Base-by-base conservation (phyloP, 2,888 invertebrate genomes). In the Sturmia bella region DNA sequence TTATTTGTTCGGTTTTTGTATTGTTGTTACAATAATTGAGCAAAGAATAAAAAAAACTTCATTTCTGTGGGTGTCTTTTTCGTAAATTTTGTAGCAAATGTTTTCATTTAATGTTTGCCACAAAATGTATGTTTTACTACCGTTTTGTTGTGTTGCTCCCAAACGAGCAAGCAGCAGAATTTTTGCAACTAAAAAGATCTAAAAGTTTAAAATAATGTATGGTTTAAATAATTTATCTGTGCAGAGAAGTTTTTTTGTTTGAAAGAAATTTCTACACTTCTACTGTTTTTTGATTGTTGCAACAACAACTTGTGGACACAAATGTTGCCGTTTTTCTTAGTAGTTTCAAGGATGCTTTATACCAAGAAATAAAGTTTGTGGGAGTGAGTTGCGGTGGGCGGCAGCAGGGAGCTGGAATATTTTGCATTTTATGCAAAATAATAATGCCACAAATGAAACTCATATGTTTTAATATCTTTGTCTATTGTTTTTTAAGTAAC, bases 221-320 rank as follows among this genome's bases (percentile, higher is more conserved):
- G 64, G 66, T 75, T 78, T 74, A 78, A 78, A 82, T 82, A 82
- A 78, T 82, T 82, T 82, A 82, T 82, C 45, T 82, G 70, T 48
- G 66, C 73, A 50, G 52, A 63, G n/a, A 68, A 61, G 59, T 80
- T 68, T 80, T 72, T 68, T 80, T 72, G 75, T 39, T 54, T 70
- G n/a, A 45, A 50, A 80, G 61, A 54, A 76, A 52, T 69, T 76
- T 45, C 61, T 61, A 6, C 13, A 54, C 66, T 68, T n/a, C 39
- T 39, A 48, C 15, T 24, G 7, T 12, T 43, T 63, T 37, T 57
- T 17, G 32, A 7, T 52, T 63, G 54, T 54, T 61, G 7, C 21
- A 12, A 19, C n/a, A 69, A 56, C 63, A 80, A 73, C 68, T 66
- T 81, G 72, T 66, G 66, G 72, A 72, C 66, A 52, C 61, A 72